A percentile compares a stretch with the other conserved stretches of the same genome.
These are phyloP conservation scores for Aquatica leii DNA, from an alignment of 2,888 invertebrate species.

Conservation along the genomic window DNA sequence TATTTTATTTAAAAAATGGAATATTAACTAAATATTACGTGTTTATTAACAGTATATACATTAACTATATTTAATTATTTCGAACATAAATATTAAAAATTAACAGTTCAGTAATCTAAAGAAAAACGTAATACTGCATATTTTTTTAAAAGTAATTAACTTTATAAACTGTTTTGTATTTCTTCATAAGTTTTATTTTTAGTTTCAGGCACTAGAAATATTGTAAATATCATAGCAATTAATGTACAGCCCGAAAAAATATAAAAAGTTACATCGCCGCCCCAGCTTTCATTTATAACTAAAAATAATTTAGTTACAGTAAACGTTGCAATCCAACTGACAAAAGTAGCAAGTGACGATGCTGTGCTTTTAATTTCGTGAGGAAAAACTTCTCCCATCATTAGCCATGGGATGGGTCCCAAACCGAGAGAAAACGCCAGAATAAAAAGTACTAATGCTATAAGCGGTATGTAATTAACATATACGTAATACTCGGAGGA, in stretches of 20 bases:
- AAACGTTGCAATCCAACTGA: slow-evolving; percentile 81
- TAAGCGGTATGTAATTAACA: slow-evolving; percentile 75
- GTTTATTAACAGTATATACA: too few relatives aligned
- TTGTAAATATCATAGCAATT: slow-evolving; percentile 71
- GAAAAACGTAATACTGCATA: not conserved
- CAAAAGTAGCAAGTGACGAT: slow-evolving; percentile 75
- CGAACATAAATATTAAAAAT: too few relatives aligned
- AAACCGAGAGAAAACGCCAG: slow-evolving; percentile 81
- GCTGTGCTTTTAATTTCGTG: slow-evolving; percentile 78
- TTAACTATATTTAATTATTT: too few relatives aligned
- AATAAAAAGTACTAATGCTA: slow-evolving; percentile 75
- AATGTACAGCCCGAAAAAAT: slow-evolving; percentile 72
- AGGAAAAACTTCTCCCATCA: slow-evolving; percentile 78
- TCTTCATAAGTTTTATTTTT: slow-evolving; percentile 43
- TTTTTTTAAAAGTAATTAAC: too few relatives aligned
- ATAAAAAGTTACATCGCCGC: slow-evolving; percentile 73
- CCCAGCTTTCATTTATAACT: slow-evolving; percentile 64
- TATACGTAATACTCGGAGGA: slow-evolving; percentile 54
- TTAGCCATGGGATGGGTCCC: slow-evolving; percentile 86
- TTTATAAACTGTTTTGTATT: slow-evolving; percentile 28
- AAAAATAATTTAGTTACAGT: slow-evolving; percentile 75
- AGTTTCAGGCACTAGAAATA: slow-evolving; percentile 66
- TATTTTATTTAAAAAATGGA: too few relatives aligned
- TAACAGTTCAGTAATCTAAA: not conserved
- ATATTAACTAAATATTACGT: too few relatives aligned